These are phyloP conservation scores for Metaphire vulgaris DNA, from an alignment of 1,140 invertebrate species.

Conservation along the genomic window DNA sequence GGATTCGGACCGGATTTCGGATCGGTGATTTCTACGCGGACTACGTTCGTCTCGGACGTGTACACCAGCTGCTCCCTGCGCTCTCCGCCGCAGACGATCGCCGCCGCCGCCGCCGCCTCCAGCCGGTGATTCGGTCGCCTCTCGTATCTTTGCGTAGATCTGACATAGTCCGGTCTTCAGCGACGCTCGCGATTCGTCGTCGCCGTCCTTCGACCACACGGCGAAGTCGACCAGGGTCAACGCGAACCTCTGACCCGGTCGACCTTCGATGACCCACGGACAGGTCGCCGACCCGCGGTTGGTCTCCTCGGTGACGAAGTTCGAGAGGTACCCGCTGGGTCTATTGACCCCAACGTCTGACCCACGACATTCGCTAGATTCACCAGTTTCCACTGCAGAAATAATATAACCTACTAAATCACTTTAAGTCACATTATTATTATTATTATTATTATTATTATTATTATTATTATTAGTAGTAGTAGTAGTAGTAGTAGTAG, in stretches of 20 bases:
- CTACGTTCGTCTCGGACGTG: constrained; percentile 13
- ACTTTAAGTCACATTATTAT: too few relatives aligned
- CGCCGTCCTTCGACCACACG: constrained; percentile 7
- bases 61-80: constrained; percentile 7
- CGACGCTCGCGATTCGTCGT: not conserved
- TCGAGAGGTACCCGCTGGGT: constrained; percentile 26
- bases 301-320: constrained; percentile 23
- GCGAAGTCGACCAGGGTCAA: constrained; percentile 10
- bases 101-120: not conserved
- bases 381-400: not conserved
- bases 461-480: too few relatives aligned
- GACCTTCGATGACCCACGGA: constrained; percentile 28
- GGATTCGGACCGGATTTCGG: not conserved
- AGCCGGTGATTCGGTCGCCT: not conserved
- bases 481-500: too few relatives aligned
- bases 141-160: constrained; percentile 13
- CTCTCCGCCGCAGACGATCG: constrained; percentile 17
- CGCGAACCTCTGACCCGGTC: constrained; percentile 20
- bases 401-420: too few relatives aligned
- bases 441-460: too few relatives aligned
- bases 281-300: constrained; percentile 21
- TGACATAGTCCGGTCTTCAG: constrained; percentile 8
- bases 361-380: not conserved
- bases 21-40: not conserved
- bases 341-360: not conserved